A percentile compares a stretch with the other conserved stretches of the same genome.
Conservation (phyloP, 2,888 invertebrate species). For the Mythimna loreyi region DNA sequence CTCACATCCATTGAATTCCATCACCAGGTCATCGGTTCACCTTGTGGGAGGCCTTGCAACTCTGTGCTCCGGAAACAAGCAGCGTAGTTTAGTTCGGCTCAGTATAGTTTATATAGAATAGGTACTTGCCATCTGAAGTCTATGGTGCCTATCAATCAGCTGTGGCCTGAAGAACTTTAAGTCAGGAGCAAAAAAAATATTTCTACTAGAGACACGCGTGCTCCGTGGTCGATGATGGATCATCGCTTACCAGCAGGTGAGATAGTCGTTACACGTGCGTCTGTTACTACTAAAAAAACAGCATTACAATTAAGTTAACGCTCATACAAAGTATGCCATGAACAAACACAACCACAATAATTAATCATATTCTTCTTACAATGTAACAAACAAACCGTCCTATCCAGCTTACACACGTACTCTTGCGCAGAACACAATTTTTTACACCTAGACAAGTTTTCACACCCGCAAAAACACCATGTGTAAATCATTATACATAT, state of each 20-base stretch:
- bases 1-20: too few species aligned
- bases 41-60: too few species aligned
- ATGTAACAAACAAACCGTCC: conserved; percentile 44
- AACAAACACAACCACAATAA: neutral
- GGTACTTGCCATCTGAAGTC: neutral
- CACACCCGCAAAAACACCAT: conserved; percentile 34
- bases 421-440: conserved; percentile 50
- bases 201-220: neutral
- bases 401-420: conserved; percentile 19
- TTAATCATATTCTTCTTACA: conserved; percentile 10
- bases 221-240: neutral
- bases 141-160: neutral
- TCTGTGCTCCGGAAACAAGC: too few species aligned
- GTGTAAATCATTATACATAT: conserved; percentile 72
- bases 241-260: neutral
- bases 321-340: neutral
- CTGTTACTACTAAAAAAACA: neutral
- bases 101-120: neutral
- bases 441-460: conserved; percentile 61
- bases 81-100: too few species aligned
- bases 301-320: neutral
- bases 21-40: too few species aligned
- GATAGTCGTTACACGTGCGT: neutral
- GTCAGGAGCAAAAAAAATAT: neutral
- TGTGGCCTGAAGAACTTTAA: neutral